Base-by-base conservation (phyloP, 2,797 vertebrate genomes). In the Hyperoplus immaculatus region DNA sequence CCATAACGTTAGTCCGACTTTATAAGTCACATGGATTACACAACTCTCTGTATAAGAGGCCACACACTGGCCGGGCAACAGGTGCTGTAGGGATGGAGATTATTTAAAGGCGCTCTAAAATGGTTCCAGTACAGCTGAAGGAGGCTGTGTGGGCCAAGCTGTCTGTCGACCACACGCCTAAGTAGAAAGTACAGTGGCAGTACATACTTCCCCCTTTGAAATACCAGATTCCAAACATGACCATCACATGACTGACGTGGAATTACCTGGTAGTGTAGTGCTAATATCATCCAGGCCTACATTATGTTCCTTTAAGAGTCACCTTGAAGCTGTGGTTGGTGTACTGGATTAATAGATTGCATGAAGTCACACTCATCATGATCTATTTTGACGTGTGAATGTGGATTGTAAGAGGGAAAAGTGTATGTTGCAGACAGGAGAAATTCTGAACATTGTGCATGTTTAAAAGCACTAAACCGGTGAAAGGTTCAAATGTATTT, bases 41-140 rank as follows among this genome's bases (percentile, higher is more conserved):
- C 90, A 93, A 94, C 82, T 79, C 78, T 87, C 72, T 83, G 79
- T 78, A 77, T 72, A 88, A 80, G 79, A 87, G 85, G 71, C 87
- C 79, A 43, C 75, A 78, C 62, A 36, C 59, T 47, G 81, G 56
- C 74, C 65, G 61, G 70, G 68, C 70, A 78, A 61, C 94, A 95
- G 94, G 94, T 96, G 94, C 87, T 86, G 79, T 84, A 78, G 71
- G 84, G 83, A 90, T 92, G 68, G 82, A 81, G 84, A 87, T 87
- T 94, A 94, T 95, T 94, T 93, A 91, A 94, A 93, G 89, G 86
- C 61, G 53, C 65, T 88, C 92, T 92, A 92, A 92, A 94, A 89
- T 72, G 66, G 90, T 86, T 80, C 21, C 18, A 80, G 70, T 84
- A 72, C 93, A 94, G 93, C 90, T 95, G 93, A 92, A 79, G 80